Percentiles rank a stretch among this genome's conserved stretches.
Evolutionary conservation across 2,797 vertebrate species (phyloP).

Genomic region (Anguilla obscura): DNA sequence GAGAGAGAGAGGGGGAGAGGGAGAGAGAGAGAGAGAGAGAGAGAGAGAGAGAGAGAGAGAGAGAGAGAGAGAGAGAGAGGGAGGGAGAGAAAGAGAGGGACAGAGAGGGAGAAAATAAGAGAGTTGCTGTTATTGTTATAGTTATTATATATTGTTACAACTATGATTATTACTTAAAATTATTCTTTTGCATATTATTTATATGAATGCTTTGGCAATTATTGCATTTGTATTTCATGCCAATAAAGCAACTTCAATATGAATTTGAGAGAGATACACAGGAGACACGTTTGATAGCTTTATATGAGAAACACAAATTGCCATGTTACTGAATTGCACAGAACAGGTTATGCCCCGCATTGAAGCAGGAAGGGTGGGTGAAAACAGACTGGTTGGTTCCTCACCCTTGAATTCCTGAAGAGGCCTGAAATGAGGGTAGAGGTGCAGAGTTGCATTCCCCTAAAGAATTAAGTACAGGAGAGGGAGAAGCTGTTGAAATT

Average conservation of each 20-base stretch:
- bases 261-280: no score
- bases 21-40: constrained; percentile 1
- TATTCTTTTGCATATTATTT: no score
- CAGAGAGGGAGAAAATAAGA: no score
- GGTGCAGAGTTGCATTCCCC: constrained; percentile 85
- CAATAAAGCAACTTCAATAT: no score
- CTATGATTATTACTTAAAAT: no score
- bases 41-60: neutral
- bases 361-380: neutral
- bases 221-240: no score
- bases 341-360: neutral
- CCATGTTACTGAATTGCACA: neutral
- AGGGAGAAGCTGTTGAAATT: constrained; percentile 9
- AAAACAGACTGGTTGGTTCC: neutral
- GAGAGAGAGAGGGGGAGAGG: neutral
- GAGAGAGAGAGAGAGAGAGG: no score
- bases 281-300: neutral
- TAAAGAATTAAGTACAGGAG: constrained; percentile 42
- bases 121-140: no score
- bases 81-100: no score
- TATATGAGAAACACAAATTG: neutral
- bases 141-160: no score
- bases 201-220: no score
- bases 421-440: constrained; percentile 84
- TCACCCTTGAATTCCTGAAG: constrained; percentile 81